Conservation (phyloP, 2,888 invertebrate species). For the Cheiracanthium punctorium region DNA sequence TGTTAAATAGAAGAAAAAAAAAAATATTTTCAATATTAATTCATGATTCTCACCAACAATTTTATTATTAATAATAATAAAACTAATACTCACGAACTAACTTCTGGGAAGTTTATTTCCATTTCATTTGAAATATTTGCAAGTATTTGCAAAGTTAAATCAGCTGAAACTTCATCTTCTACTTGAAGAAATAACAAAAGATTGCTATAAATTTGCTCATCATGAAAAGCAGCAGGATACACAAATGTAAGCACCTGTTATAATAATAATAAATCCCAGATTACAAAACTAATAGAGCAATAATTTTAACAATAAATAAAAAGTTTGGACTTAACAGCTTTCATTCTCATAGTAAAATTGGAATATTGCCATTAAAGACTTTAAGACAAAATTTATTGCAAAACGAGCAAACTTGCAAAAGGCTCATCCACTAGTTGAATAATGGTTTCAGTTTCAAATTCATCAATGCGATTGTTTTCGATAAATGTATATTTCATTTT, state of each 20-base stretch:
- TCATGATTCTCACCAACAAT: not conserved
- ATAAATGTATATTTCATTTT: no score
- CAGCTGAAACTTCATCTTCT: constrained; percentile 86
- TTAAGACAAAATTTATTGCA: no score
- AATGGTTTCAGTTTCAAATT: no score
- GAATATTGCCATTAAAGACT: no score
- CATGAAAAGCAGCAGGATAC: constrained; percentile 93
- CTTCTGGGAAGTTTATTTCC: constrained; percentile 75
- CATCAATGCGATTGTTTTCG: no score
- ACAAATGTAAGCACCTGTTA: constrained; percentile 89
- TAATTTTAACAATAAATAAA: no score
- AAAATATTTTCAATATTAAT: not conserved
- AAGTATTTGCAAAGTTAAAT: constrained; percentile 89
- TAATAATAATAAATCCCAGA: no score
- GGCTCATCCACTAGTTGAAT: no score
- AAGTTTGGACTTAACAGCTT: no score
- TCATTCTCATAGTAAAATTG: no score
- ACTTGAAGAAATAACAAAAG: constrained; percentile 86
- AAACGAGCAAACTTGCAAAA: no score
- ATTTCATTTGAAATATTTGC: constrained; percentile 75
- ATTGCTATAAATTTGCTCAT: constrained; percentile 83
- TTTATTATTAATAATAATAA: not conserved
- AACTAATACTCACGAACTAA: constrained; percentile 74
- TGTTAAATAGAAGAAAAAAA: constrained; percentile 73
- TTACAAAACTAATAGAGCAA: no score